Conservation (phyloP, 37 sponge, comb jelly and placozoan genomes). For the Chondrosia reniformis region DNA sequence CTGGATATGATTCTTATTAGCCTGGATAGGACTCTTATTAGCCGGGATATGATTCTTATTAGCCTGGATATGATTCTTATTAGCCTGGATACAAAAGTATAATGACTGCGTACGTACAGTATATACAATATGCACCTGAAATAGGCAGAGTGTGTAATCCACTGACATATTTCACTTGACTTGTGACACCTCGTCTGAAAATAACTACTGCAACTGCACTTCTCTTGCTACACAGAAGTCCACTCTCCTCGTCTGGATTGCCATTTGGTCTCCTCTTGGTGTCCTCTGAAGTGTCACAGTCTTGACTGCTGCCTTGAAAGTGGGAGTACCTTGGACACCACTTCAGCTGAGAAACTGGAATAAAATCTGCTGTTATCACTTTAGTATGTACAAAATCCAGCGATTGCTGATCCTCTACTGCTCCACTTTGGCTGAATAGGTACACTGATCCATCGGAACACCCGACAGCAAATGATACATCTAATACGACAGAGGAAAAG, state of each 20-base stretch:
- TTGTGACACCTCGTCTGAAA: not conserved
- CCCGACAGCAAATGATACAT: not conserved
- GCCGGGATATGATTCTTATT: no score
- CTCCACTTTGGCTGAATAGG: not conserved
- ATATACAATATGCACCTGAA: not conserved
- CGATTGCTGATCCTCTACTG: not conserved
- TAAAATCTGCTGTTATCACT: not conserved
- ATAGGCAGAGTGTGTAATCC: not conserved
- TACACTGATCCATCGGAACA: not conserved
- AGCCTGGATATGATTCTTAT: no score
- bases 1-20: no score
- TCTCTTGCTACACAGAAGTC: constrained; percentile 11
- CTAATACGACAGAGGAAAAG: no score
- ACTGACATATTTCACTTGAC: not conserved
- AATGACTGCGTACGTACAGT: not conserved
- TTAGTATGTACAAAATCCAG: not conserved
- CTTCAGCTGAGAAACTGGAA: not conserved
- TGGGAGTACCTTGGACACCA: not conserved
- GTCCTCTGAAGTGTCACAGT: no score
- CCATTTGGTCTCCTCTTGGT: no score
- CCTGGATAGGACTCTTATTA: no score
- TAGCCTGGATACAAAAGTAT: no score
- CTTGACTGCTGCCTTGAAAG: no score
- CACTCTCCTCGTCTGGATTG: not conserved
- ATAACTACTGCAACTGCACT: not conserved